Percentiles rank a stretch among this genome's conserved stretches.
These are phyloP conservation scores for Oenanthe melanoleuca DNA, from an alignment of 2,113 vertebrate genomes.

Conservation along the genomic window DNA sequence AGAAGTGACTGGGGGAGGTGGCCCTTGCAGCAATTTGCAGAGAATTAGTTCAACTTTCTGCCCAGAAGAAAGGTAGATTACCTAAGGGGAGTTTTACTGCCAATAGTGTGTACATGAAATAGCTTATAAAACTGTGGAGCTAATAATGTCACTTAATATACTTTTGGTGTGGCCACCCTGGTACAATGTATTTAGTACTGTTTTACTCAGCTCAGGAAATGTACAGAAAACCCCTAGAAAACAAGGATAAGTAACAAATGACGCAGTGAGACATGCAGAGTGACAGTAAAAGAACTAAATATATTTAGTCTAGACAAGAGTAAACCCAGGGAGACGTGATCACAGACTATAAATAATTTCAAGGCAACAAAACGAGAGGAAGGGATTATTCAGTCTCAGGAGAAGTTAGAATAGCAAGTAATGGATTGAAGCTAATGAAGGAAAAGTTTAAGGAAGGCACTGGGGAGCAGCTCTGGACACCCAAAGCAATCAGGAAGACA, in stretches of 20 bases:
- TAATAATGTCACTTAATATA: neutral
- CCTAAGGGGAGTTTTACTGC: neutral
- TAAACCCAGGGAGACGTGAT: constrained; percentile 46
- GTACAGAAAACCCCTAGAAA: neutral
- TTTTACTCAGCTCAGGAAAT: neutral
- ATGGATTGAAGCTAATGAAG: constrained; percentile 35
- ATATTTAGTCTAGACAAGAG: constrained; percentile 67
- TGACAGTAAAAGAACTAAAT: constrained; percentile 63
- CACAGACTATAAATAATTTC: constrained; percentile 61
- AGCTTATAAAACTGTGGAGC: neutral
- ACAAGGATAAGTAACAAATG: neutral
- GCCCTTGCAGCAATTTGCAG: neutral
- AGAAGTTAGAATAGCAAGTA: constrained; percentile 13
- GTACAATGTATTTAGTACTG: neutral
- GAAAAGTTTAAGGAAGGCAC: constrained; percentile 20
- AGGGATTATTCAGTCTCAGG: constrained; percentile 32
- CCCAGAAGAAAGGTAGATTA: neutral
- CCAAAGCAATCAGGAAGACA: constrained; percentile 7
- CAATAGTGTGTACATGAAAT: neutral
- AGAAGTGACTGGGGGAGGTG: neutral
- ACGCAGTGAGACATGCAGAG: neutral
- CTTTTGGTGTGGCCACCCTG: neutral
- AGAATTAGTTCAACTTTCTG: neutral
- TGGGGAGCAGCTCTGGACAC: neutral
- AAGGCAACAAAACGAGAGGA: constrained; percentile 26